These are phyloP conservation scores for Hesperophylax magnus DNA, from an alignment of 1,140 invertebrate species.

Conservation along the genomic window DNA sequence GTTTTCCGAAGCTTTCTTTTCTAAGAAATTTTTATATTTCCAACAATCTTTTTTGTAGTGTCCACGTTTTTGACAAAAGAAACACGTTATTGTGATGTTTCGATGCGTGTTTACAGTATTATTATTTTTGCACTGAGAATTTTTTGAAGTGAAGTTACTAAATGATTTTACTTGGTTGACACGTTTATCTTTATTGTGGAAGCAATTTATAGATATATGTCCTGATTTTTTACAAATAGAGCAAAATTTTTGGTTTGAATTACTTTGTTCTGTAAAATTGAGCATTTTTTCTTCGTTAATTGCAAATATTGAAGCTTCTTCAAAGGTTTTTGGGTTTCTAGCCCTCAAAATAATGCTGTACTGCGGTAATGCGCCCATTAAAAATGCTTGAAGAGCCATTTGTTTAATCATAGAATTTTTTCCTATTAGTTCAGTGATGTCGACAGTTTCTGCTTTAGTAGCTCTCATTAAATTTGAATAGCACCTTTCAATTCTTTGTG, in stretches of 20 bases:
- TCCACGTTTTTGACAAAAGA: not conserved
- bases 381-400: conserved; percentile 4
- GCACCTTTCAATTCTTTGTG: conserved; percentile 5
- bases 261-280: not conserved
- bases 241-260: not conserved
- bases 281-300: not conserved
- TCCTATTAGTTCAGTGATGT: not conserved
- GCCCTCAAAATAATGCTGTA: not conserved
- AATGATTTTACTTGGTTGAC: not conserved
- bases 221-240: not conserved
- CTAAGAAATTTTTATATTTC: not conserved
- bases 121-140: not conserved
- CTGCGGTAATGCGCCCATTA: not conserved
- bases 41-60: not conserved
- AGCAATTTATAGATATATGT: too few relatives aligned
- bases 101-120: not conserved
- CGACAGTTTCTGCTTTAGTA: not conserved
- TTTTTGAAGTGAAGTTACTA: not conserved
- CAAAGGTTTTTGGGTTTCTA: not conserved
- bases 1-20: not conserved
- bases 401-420: not conserved
- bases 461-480: conserved; percentile 1
- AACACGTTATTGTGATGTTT: not conserved
- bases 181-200: not conserved
- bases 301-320: not conserved